phyloP scores from a whole-genome alignment of 2,113 vertebrate species.

The Trichomycterus rosablanca region DNA sequence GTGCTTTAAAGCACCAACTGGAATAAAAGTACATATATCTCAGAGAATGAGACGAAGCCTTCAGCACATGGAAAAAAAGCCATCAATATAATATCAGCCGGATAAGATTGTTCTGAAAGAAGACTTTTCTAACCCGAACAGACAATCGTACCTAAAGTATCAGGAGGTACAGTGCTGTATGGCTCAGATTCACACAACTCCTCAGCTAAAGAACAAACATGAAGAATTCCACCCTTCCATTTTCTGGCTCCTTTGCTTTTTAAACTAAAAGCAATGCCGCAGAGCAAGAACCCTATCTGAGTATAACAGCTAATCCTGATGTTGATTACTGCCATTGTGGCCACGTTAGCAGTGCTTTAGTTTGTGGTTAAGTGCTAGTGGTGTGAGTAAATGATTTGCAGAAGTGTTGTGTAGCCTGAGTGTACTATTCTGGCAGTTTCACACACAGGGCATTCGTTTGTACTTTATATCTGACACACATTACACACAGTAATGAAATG shows the following conservation, averaged over 20 bases:
- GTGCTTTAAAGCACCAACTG: too few species aligned
- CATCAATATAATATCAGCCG: background rate
- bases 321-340: background rate
- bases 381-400: slow-evolving; percentile 1
- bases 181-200: slow-evolving; percentile 56
- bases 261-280: background rate
- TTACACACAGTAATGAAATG: slow-evolving; percentile 8
- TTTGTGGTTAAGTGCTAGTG: slow-evolving; percentile 1
- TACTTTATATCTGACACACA: slow-evolving; percentile 5
- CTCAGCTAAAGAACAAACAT: slow-evolving; percentile 42
- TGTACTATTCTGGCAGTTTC: slow-evolving; percentile 47
- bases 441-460: slow-evolving; percentile 10
- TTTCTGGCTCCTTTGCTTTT: background rate
- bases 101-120: background rate
- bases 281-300: slow-evolving; percentile 7
- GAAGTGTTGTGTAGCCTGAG: slow-evolving; percentile 44
- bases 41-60: slow-evolving; percentile 63
- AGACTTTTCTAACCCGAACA: background rate
- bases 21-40: slow-evolving; percentile 36
- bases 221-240: background rate
- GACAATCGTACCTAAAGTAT: slow-evolving; percentile 16
- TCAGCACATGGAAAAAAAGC: too few species aligned
- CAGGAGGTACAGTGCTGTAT: slow-evolving; percentile 31
- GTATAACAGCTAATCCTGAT: slow-evolving; percentile 1
- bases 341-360: background rate